Evolutionary conservation across 2,113 vertebrate genomes (phyloP), one percentile per base, ranked within the genome.

Genomic region (Probosciger aterrimus): DNA sequence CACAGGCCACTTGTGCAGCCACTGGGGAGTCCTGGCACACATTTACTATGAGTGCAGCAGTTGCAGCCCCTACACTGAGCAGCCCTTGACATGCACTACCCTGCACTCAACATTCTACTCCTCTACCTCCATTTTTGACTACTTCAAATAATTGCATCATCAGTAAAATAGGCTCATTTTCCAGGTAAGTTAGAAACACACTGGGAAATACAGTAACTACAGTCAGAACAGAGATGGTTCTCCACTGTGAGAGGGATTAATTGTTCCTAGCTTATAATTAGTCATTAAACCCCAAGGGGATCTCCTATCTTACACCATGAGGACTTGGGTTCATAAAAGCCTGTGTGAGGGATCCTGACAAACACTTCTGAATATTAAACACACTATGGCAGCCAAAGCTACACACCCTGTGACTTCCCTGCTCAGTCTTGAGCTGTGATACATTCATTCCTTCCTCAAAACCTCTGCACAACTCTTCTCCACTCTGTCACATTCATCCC

Each of bases 41-140:
- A 2, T 9, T 11, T 4, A 31, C 39, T 71, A 10, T 6, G 25
- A 59, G 35, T 4, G 2, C n/a, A 46, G 78, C 73, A 53, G 39
- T 4, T 17, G 62, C 81, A 64, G 63, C 28, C 50, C 44, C 43
- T 47, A 7, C 6, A 1, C 24, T 0, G 0, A 65, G 49, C 79
- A 70, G 62, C 63, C 64, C 41, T 6, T 6, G 5, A 23, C 28
- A 13, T 9, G 30, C 28, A 4, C 31, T 24, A 1, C 6, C 37
- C 31, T 35, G 27, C 49, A 44, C 12, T 35, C n/a, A 18, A 8
- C 6, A 12, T 2, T 4, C 31, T 33, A 7, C 19, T 27, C 53
- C 5, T 3, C 43, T 44, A 14, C 11, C 8, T 14, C 9, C 85
- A 31, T 22, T 93, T 83, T 24, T 86, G 23, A 55, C 46, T 31